Conservation (phyloP, 1,140 invertebrate genomes). For the Dreissena polymorpha region DNA sequence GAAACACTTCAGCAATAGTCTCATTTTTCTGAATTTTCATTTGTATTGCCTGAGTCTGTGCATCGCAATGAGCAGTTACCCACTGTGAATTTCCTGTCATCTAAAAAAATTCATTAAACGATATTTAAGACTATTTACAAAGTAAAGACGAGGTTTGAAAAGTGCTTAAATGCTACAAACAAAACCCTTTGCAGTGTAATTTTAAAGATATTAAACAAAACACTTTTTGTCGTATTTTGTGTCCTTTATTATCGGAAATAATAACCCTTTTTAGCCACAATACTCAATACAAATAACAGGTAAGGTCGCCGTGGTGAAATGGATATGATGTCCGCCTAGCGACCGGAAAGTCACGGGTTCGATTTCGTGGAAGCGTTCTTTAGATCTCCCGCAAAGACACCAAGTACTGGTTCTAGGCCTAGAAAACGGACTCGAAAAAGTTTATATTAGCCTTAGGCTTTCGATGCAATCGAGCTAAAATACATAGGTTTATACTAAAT, state of each 20-base stretch:
- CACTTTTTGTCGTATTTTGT: not conserved
- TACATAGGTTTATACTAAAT: too few relatives aligned
- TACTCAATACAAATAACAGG: not conserved
- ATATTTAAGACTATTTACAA: not conserved
- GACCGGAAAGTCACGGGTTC: too few relatives aligned
- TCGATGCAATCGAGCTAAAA: too few relatives aligned
- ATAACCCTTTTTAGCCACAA: not conserved
- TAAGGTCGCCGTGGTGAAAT: too few relatives aligned
- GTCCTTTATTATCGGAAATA: not conserved
- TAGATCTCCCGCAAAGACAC: too few relatives aligned
- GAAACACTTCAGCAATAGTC: conserved; percentile 12
- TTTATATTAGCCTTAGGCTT: too few relatives aligned
- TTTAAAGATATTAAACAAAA: not conserved
- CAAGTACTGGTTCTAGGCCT: too few relatives aligned
- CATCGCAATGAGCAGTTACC: conserved; percentile 24
- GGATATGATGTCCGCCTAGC: too few relatives aligned
- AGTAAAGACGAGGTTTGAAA: not conserved
- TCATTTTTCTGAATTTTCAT: conserved; percentile 8
- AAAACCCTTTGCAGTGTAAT: not conserved
- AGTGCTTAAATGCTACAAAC: not conserved
- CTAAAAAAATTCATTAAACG: not conserved
- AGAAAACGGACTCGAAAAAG: too few relatives aligned
- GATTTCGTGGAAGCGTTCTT: too few relatives aligned
- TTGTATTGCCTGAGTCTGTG: conserved; percentile 1
- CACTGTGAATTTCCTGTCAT: not conserved